These are phyloP conservation scores for Podarcis cretensis DNA, from an alignment of 2,113 vertebrate genomes.

Conservation along the genomic window DNA sequence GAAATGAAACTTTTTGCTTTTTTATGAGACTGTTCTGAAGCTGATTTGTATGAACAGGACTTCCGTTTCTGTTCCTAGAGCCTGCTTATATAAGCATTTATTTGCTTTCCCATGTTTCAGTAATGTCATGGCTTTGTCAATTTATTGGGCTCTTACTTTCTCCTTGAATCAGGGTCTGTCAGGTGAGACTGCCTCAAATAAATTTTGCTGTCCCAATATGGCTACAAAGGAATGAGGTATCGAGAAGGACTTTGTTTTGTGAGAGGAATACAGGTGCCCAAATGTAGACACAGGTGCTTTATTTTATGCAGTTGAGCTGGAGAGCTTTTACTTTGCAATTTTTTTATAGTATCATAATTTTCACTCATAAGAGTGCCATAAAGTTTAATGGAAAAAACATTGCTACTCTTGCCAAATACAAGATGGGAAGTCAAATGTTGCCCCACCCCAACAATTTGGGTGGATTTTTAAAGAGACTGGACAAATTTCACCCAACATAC, in stretches of 20 bases:
- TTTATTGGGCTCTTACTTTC: not conserved
- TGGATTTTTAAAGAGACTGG: not conserved
- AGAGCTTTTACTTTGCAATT: not conserved
- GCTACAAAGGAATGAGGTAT: not conserved
- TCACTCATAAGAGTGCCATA: not conserved
- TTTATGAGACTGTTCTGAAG: not conserved
- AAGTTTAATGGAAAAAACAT: not conserved
- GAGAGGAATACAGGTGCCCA: not conserved
- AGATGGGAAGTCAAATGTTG: not conserved
- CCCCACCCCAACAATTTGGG: not conserved
- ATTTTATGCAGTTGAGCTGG: not conserved
- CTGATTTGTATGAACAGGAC: not conserved
- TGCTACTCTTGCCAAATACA: not conserved
- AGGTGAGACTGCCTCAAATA: conserved; percentile 1
- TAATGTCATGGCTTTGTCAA: not conserved
- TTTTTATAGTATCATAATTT: conserved; percentile 12
- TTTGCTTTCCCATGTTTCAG: not conserved
- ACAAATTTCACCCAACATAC: no score
- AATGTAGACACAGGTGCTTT: not conserved
- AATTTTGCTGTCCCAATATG: not conserved
- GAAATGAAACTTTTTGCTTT: not conserved
- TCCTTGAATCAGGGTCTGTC: not conserved
- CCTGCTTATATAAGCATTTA: conserved; percentile 3
- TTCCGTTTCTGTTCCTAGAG: not conserved
- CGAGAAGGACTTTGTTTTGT: not conserved